Conservation (phyloP, 2,797 vertebrate species). For the Crax fasciolata region DNA sequence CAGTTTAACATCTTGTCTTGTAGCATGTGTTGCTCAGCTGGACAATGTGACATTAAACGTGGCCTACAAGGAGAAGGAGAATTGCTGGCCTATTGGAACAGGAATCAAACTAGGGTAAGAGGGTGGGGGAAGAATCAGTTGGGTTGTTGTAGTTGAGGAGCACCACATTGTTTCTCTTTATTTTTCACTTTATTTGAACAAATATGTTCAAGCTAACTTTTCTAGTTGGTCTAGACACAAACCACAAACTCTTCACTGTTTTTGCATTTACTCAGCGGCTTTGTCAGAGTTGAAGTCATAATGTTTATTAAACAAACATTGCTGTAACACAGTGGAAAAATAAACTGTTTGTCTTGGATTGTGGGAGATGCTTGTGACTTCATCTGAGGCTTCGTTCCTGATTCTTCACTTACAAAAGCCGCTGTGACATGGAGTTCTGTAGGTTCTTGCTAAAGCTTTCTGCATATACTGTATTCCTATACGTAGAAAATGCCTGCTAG, state of each 20-base stretch:
- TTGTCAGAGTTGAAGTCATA: neutral
- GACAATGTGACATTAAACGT: neutral
- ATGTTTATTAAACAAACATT: neutral
- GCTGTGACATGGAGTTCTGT: neutral
- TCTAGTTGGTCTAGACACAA: neutral
- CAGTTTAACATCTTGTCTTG: neutral
- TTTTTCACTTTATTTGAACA: neutral
- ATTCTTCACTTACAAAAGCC: neutral
- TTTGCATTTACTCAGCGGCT: neutral
- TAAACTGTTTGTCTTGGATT: neutral
- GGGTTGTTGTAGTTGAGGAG: neutral
- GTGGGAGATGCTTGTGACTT: neutral
- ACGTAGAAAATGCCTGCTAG: neutral
- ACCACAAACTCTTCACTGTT: neutral
- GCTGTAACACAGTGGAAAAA: neutral
- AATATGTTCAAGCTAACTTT: neutral
- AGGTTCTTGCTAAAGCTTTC: neutral
- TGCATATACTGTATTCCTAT: neutral
- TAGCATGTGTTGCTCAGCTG: accelerated
- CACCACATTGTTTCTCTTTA: neutral
- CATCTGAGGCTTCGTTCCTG: neutral
- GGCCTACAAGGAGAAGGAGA: neutral
- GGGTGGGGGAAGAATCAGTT: neutral
- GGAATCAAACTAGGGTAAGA: neutral
- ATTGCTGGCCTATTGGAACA: neutral